These are phyloP conservation scores for Myotis planiceps DNA, from an alignment of 2,797 vertebrate species.

Conservation along the genomic window DNA sequence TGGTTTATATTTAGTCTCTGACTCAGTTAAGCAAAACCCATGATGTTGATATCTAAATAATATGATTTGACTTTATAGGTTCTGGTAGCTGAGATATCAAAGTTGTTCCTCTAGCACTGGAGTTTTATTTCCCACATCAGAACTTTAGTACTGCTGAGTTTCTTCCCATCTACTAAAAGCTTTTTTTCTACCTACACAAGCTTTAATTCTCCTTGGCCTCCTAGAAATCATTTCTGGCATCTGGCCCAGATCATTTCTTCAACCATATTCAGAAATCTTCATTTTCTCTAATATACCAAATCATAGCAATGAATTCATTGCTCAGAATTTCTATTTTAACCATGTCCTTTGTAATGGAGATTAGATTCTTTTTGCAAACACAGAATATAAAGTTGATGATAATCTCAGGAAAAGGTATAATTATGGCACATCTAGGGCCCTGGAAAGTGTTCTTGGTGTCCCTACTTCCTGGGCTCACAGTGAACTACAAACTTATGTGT, in stretches of 20 bases:
- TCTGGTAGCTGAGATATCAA: not conserved
- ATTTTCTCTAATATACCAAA: slow-evolving; percentile 24
- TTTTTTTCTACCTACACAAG: not conserved
- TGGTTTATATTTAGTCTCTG: slow-evolving; percentile 23
- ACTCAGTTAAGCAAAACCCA: not conserved
- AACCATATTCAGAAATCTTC: not conserved
- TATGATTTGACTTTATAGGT: not conserved
- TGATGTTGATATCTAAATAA: not conserved
- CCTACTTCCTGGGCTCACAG: not conserved
- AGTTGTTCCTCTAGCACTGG: not conserved
- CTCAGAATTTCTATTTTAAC: not conserved
- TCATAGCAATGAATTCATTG: not conserved
- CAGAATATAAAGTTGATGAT: not conserved
- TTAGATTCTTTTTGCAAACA: slow-evolving; percentile 3
- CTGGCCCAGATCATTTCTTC: not conserved
- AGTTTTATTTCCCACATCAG: not conserved
- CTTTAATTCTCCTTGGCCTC: slow-evolving; percentile 9
- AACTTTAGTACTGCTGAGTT: not conserved
- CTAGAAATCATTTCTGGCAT: not conserved
- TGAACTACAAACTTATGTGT: not conserved
- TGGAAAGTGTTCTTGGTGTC: not conserved
- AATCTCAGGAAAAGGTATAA: slow-evolving; percentile 3
- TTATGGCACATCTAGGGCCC: not conserved
- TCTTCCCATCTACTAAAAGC: not conserved
- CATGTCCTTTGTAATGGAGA: not conserved